Evolutionary conservation across 2,113 vertebrate species (phyloP), one percentile per base, ranked within the genome.

Genomic region (Muntiacus reevesi): DNA sequence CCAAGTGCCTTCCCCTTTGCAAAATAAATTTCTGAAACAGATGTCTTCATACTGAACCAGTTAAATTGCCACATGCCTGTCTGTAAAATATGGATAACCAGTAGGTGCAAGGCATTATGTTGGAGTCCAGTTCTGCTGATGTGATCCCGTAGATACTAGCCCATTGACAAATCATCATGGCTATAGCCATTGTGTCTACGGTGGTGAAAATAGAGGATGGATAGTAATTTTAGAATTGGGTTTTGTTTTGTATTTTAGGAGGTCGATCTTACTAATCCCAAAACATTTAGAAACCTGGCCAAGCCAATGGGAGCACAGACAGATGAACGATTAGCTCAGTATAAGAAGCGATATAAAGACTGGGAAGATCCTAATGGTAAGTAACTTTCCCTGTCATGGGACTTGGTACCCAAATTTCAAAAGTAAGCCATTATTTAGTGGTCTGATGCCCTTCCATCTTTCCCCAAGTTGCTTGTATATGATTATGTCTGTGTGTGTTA

Each of bases 251-350:
- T 97, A 36, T 98, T 98, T 43, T 98, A 99, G 99, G 99, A 99
- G 93, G 98, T 99, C 95, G 99, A 99, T 98, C 99, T 99, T 88
- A 99, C 97, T 6, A 99, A 99, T 98, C 99, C 99, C 54, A 99
- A 99, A 98, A 99, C 99, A 0, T 99, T 99, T 98, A 99, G 99
- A 96, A 99, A 99, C 98, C 98, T 99, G 59, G 98, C 99, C 64
- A 99, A 99, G 96, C 99, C 99, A 0, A 99, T 99, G 99, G 99
- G 99, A 23, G 99, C 99, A 10, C 99, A 99, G 98, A 99, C 99
- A 3, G 99, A 99, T 28, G 99, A 99, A 97, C 98, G 99, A 57
- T 97, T 99, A 96, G 99, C 99, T 25, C 99, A 99, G 95, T 99
- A 99, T 98, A 99, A 99, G 99, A 99, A 99, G 97, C 98, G 99